phyloP scores from a whole-genome alignment of 2,797 vertebrate species.

The Schizopygopsis malacanthus region DNA sequence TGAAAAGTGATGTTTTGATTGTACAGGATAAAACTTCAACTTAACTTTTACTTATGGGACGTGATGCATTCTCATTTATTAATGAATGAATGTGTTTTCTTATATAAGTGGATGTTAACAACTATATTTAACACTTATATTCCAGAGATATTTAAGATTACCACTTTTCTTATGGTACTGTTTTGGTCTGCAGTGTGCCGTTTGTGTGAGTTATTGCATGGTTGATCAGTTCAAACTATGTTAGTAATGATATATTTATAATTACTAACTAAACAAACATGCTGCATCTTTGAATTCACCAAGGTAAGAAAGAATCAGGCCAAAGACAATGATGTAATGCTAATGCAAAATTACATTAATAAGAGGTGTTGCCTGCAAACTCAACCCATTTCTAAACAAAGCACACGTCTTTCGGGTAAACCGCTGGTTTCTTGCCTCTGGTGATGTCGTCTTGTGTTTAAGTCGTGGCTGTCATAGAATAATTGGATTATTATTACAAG shows the following conservation, averaged over 20 bases:
- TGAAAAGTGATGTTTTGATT: too few species aligned
- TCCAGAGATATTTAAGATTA: not conserved
- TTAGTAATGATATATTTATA: not conserved
- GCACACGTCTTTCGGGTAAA: slow-evolving; percentile 13
- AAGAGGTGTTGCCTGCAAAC: not conserved
- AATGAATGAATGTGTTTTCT: not conserved
- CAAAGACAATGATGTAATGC: slow-evolving; percentile 10
- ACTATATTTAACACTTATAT: not conserved
- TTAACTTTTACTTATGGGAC: too few species aligned
- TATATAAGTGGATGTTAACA: not conserved
- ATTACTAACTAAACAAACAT: not conserved
- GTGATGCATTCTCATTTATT: not conserved
- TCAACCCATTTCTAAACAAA: slow-evolving; percentile 9
- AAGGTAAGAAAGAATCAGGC: not conserved
- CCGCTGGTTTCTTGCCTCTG: slow-evolving; percentile 32
- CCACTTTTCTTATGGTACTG: too few species aligned
- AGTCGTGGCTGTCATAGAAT: slow-evolving; percentile 41
- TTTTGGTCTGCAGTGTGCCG: not conserved
- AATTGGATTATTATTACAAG: slow-evolving; percentile 61
- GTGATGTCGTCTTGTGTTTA: slow-evolving; percentile 57
- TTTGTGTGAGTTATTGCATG: not conserved
- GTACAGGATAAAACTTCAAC: too few species aligned
- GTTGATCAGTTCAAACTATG: not conserved
- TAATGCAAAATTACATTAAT: slow-evolving; percentile 19
- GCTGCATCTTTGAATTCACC: not conserved